Evolutionary conservation across 2,797 vertebrate species (phyloP), one percentile per base, ranked within the genome.

Genomic region (Clarias platycephalus): DNA sequence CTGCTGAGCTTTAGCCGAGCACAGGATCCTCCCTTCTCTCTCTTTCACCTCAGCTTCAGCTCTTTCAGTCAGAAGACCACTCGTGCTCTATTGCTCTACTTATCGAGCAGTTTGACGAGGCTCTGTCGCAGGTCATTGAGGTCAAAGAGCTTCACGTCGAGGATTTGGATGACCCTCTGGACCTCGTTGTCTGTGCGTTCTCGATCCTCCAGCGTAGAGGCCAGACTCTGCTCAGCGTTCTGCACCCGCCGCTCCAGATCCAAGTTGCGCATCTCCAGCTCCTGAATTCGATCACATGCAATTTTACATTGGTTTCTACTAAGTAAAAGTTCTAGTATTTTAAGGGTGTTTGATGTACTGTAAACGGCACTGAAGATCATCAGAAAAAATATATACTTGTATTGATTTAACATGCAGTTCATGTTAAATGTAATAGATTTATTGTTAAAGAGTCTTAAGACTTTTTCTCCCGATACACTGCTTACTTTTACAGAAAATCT

Each of bases 91-190:
- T 88, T 31, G 77, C 85, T 88, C 91, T 94, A 95, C 89, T 95
- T 96, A 87, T 97, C 97, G 0, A 97, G 92, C 83, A 99, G 95
- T 90, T 97, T 97, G 79, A 97, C 95, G 83, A 99, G 93, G 87
- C 96, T 97, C 92, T 98, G 97, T 0, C 97, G 94, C 34, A 99
- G 94, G 91, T 99, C 97, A 0, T 96, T 97, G 68, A 99, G 96
- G 92, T 99, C 97, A 40, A 97, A 97, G 84, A 99, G 96, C 93
- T 98, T 97, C 92, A 97, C 94, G 34, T 99, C 98, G 90, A 99
- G 95, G 85, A 98, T 95, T 90, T 99, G 97, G 0, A 97, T 94
- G 18, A 96, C 95, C 84, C 95, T 94, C 91, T 96, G 94, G 88
- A 98, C 95, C 88, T 98, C 97, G 0, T 81, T 90, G 79, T 96